Evolutionary conservation across 2,797 vertebrate genomes (phyloP).

Genomic region (Cyclura pinguis): DNA sequence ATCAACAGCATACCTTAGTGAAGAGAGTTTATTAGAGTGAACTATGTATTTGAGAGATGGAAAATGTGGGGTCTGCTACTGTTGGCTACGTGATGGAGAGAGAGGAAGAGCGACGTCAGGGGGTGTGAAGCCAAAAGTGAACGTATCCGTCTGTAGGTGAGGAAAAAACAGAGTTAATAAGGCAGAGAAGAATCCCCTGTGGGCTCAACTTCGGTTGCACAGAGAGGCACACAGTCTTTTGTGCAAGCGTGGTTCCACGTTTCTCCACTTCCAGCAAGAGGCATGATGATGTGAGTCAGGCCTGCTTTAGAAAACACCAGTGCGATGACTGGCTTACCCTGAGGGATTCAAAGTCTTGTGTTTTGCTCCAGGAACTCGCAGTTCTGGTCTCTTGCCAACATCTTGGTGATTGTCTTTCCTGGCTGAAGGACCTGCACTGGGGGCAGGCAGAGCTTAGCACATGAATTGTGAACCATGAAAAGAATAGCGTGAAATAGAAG

Average conservation of each 20-base stretch:
- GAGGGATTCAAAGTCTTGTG: neutral
- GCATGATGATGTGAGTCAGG: neutral
- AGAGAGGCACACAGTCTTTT: too few relatives aligned
- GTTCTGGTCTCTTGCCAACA: conserved; percentile 9
- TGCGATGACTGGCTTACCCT: neutral
- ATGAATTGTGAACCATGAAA: neutral
- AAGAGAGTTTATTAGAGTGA: neutral
- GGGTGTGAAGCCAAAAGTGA: neutral
- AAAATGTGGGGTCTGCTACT: neutral
- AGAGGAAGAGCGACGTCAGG: neutral
- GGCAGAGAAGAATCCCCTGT: too few relatives aligned
- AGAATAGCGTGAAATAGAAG: neutral
- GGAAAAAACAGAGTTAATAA: neutral
- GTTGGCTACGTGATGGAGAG: neutral
- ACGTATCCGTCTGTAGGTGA: neutral
- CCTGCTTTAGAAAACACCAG: neutral
- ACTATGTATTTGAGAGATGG: neutral
- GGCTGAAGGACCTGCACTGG: neutral
- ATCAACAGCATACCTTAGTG: too few relatives aligned
- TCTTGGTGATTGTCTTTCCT: neutral
- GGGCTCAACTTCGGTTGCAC: too few relatives aligned
- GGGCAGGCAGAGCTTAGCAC: neutral
- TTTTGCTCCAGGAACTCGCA: conserved; percentile 11
- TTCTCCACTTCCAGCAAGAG: neutral
- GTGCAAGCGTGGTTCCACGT: neutral